A percentile compares a stretch with the other conserved stretches of the same genome.
Conservation (phyloP, 1,140 invertebrate species). For the Trinorchestia longiramus region DNA sequence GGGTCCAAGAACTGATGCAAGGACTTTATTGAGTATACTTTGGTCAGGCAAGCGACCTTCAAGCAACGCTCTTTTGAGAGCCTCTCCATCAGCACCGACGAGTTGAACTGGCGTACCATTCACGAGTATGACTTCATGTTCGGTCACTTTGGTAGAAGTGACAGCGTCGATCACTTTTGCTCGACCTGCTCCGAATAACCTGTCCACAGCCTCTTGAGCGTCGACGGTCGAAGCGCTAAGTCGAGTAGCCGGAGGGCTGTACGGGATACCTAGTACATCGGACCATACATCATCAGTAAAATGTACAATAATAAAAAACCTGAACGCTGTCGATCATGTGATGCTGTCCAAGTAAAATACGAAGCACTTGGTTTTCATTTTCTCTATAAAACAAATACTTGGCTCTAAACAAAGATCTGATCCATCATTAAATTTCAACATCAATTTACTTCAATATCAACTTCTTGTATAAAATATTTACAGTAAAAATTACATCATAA, state of each 20-base stretch:
- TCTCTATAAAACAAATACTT: background rate
- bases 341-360: background rate
- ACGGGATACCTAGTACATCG: conserved; percentile 39
- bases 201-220: conserved; percentile 83
- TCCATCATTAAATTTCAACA: background rate
- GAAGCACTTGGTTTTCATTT: background rate
- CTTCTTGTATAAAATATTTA: background rate
- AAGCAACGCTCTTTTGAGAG: conserved; percentile 79
- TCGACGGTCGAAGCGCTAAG: conserved; percentile 69
- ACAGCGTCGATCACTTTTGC: conserved; percentile 82
- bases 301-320: background rate
- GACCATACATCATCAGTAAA: background rate
- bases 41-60: conserved; percentile 78
- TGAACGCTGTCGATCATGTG: background rate
- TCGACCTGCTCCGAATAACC: conserved; percentile 79
- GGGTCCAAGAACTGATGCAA: conserved; percentile 70
- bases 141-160: conserved; percentile 79
- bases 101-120: conserved; percentile 81
- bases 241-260: conserved; percentile 44
- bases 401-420: background rate
- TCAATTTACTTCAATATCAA: background rate
- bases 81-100: conserved; percentile 79
- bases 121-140: conserved; percentile 81
- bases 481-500: background rate
- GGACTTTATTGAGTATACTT: conserved; percentile 80